Conservation (phyloP, 2,113 vertebrate genomes). For the Paralichthys olivaceus region DNA sequence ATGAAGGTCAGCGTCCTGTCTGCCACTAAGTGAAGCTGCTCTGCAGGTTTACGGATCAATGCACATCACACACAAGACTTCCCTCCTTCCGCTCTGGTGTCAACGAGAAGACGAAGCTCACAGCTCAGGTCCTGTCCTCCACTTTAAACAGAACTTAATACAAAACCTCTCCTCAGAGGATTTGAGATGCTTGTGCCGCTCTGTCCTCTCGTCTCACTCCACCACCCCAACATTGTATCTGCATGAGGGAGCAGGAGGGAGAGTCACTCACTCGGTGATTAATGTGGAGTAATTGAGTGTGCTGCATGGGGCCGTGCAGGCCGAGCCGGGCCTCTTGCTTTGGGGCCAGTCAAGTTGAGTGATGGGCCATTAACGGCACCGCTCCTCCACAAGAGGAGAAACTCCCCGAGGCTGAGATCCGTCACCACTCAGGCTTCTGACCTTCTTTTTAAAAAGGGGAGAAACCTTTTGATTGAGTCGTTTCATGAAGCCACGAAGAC, state of each 20-base stretch:
- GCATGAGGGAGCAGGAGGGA: constrained; percentile 60
- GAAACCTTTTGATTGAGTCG: constrained; percentile 65
- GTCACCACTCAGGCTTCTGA: constrained; percentile 57
- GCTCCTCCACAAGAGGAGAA: constrained; percentile 47
- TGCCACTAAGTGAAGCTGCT: constrained; percentile 12
- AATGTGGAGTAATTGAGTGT: constrained; percentile 74
- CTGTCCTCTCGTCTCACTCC: constrained; percentile 14
- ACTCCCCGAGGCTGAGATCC: constrained; percentile 57
- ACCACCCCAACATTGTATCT: constrained; percentile 23
- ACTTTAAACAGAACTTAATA: neutral
- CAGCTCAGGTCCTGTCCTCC: constrained; percentile 5
- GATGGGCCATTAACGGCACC: constrained; percentile 67
- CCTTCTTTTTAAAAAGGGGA: constrained; percentile 72
- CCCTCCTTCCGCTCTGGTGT: neutral
- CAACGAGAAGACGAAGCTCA: neutral
- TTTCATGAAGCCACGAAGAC: constrained; percentile 36
- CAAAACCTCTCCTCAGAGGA: constrained; percentile 13
- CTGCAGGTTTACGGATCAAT: constrained; percentile 40
- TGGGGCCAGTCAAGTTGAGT: constrained; percentile 60
- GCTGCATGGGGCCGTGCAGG: constrained; percentile 13
- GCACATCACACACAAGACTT: constrained; percentile 30
- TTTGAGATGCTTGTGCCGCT: neutral
- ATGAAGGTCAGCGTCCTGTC: constrained; percentile 13
- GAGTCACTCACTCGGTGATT: constrained; percentile 56
- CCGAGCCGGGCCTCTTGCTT: constrained; percentile 58